These are phyloP conservation scores for Selene dorsalis DNA, from an alignment of 2,797 vertebrate species.

Conservation along the genomic window DNA sequence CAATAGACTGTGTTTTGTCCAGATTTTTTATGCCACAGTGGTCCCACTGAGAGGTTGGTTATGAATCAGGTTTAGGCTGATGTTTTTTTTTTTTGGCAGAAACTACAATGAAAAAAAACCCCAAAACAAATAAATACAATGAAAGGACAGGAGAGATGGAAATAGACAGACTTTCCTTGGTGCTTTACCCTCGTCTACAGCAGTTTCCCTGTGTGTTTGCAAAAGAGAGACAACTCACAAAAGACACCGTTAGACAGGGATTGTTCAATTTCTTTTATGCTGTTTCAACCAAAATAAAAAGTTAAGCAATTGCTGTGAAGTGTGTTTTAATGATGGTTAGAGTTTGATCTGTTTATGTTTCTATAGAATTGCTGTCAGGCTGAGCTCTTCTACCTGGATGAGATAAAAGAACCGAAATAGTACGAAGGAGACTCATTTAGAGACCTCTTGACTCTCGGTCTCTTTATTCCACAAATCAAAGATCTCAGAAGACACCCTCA, in stretches of 20 bases:
- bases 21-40: conserved; percentile 17
- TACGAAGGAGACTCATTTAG: background rate
- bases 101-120: conserved; percentile 15
- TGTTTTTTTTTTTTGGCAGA: conserved; percentile 1
- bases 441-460: background rate
- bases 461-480: background rate
- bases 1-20: conserved; percentile 32
- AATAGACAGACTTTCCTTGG: conserved; percentile 4
- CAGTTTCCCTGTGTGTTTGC: background rate
- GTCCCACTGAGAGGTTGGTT: conserved; percentile 6
- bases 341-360: conserved; percentile 9
- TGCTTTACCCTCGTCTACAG: background rate
- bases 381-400: background rate
- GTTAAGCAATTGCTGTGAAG: background rate
- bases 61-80: conserved; percentile 23
- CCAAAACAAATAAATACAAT: conserved; percentile 37
- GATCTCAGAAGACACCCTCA: background rate
- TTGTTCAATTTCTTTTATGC: background rate
- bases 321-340: background rate
- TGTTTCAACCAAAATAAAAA: background rate
- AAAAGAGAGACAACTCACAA: background rate
- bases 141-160: conserved; percentile 6
- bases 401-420: background rate
- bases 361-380: background rate
- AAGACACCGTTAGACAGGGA: background rate